phyloP scores from a whole-genome alignment of 2,888 invertebrate genomes.

The Brachylomia viminalis region DNA sequence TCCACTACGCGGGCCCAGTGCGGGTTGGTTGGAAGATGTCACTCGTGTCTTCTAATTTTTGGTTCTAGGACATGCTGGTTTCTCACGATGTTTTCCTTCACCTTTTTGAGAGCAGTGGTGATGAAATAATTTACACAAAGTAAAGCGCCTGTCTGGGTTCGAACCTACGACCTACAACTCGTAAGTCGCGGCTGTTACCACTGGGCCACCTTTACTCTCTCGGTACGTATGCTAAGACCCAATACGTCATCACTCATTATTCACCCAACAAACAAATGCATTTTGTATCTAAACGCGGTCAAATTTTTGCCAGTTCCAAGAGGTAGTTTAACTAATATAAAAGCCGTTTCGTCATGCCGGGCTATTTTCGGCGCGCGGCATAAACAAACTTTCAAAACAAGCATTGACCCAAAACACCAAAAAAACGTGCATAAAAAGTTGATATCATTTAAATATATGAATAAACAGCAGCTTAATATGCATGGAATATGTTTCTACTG shows the following conservation, averaged over 20 bases:
- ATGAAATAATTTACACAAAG: background rate
- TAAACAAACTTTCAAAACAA: slow-evolving; percentile 4
- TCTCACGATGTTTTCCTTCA: background rate
- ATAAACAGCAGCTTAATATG: background rate
- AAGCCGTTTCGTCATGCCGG: background rate
- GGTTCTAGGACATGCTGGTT: background rate
- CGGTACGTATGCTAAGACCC: background rate
- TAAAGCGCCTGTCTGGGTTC: background rate
- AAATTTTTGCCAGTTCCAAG: background rate
- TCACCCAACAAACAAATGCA: too few species aligned
- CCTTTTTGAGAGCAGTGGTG: background rate
- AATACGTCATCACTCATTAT: background rate
- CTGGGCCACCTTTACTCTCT: too few species aligned
- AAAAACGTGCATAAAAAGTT: background rate
- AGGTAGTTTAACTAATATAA: background rate
- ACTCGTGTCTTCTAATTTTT: background rate
- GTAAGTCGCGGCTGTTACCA: too few species aligned
- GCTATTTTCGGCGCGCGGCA: background rate
- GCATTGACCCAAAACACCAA: background rate
- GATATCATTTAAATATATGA: slow-evolving; percentile 15
- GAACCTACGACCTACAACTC: too few species aligned
- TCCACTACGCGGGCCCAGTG: too few species aligned
- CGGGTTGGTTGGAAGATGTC: background rate
- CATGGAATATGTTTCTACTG: slow-evolving; percentile 12
- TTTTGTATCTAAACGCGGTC: too few species aligned